Evolutionary conservation across 2,797 vertebrate genomes (phyloP), one percentile per base, ranked within the genome.

Genomic region (Manis crassicaudata): DNA sequence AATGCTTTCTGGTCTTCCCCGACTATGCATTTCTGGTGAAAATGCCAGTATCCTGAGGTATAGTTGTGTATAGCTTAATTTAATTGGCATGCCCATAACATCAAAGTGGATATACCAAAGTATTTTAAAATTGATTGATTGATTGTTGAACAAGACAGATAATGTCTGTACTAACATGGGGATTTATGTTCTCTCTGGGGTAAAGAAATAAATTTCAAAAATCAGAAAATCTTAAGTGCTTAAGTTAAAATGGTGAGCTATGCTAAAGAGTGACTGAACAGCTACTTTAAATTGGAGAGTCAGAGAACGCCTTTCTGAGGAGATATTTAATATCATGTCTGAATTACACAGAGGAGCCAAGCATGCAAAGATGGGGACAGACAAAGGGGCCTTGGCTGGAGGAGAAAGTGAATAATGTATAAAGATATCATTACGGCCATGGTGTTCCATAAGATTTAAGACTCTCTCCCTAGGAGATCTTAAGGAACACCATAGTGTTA

Each of bases 121-220:
- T 46, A 32, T 93, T 63, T 89, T 73, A 27, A 85, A 90, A 62
- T 18, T 9, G 50, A 54, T 32, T 37, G n/a, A 76, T 58, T 56
- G 56, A 84, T 60, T 94, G 21, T 43, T 72, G 84, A 80, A 85
- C 11, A 65, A 77, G 56, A 65, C n/a, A 77, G 40, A 68, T 65
- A 46, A 84, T 46, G 27, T 77, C 84, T 58, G 18, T 80, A 63
- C 43, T 35, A 25, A 80, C 58, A 43, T 8, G 5, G 46, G 37
- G 5, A 56, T 92, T 92, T 82, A 92, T 52, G 68, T 54, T 85
- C 35, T 84, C 18, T 83, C 85, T 96, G 29, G 56, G 18, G 72
- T 68, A 86, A 96, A 79, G 1, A 80, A 87, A 92, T 35, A 88
- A 58, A 62, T 81, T 21, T 83, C 5, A 68, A 75, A 68, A 67